These are phyloP conservation scores for Dynastes grantii DNA, from an alignment of 2,888 invertebrate genomes.

Conservation along the genomic window DNA sequence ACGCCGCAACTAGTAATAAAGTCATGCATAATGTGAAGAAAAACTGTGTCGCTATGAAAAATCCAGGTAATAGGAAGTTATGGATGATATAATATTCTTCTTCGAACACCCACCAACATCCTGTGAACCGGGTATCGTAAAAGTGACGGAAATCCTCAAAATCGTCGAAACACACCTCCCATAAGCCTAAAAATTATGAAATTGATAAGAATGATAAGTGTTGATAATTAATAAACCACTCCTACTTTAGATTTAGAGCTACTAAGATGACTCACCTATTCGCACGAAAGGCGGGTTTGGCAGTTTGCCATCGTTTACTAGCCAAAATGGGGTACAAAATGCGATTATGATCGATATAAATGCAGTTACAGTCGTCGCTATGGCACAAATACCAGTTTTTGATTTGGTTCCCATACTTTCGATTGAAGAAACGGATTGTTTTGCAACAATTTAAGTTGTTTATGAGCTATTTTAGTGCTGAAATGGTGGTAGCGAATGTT, in stretches of 20 bases:
- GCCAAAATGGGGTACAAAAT: constrained; percentile 91
- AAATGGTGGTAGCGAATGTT: constrained; percentile 25
- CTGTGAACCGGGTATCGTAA: constrained; percentile 87
- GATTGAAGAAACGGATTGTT: constrained; percentile 21
- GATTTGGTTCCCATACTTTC: constrained; percentile 75
- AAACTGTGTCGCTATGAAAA: constrained; percentile 94
- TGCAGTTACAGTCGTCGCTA: constrained; percentile 78
- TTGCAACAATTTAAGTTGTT: constrained; percentile 6
- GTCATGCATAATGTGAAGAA: constrained; percentile 93
- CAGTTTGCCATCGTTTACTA: constrained; percentile 86
- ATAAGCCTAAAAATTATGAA: constrained; percentile 79
- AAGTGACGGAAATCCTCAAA: constrained; percentile 90
- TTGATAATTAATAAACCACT: constrained; percentile 59
- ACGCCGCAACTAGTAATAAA: constrained; percentile 82
- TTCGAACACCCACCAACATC: constrained; percentile 98
- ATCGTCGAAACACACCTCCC: constrained; percentile 94
- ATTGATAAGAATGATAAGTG: constrained; percentile 41
- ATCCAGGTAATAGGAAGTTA: constrained; percentile 90
- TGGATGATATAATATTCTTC: constrained; percentile 97
- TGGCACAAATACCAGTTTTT: constrained; percentile 78
- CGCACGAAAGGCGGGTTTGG: constrained; percentile 84
- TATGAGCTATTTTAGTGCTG: background rate
- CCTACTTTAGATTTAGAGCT: constrained; percentile 55
- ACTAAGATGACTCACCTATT: constrained; percentile 77
- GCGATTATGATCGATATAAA: constrained; percentile 84